These are phyloP conservation scores for Megalopta genalis DNA, from an alignment of 1,140 invertebrate genomes.

Conservation along the genomic window DNA sequence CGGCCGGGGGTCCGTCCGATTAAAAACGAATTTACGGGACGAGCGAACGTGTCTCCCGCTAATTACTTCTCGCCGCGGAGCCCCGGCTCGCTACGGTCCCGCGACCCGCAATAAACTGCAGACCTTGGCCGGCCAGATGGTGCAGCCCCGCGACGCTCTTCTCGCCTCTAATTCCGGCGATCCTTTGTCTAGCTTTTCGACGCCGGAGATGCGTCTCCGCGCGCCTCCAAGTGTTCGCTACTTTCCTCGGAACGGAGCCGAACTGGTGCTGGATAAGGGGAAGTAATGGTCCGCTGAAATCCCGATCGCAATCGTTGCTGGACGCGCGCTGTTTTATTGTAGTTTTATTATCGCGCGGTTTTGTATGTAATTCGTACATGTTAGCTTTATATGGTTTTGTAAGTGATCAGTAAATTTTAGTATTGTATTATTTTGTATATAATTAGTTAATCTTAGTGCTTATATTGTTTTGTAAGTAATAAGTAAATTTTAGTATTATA, in stretches of 20 bases:
- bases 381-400: too few species aligned
- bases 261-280: not conserved
- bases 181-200: not conserved
- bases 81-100: too few species aligned
- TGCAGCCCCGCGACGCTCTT: not conserved
- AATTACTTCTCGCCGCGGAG: not conserved
- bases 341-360: too few species aligned
- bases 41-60: not conserved
- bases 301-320: too few species aligned
- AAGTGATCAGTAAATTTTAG: too few species aligned
- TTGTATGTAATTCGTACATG: too few species aligned
- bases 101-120: not conserved
- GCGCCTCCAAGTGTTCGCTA: not conserved
- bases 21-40: not conserved
- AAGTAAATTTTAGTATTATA: too few species aligned
- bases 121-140: not conserved
- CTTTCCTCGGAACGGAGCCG: not conserved
- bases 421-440: too few species aligned
- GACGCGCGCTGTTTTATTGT: too few species aligned
- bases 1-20: not conserved
- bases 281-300: too few species aligned
- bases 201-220: not conserved
- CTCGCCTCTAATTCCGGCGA: not conserved
- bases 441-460: too few species aligned
- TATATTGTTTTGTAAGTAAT: too few species aligned